phyloP scores from a whole-genome alignment of 2,888 invertebrate species.

The Creontiades dilutus region DNA sequence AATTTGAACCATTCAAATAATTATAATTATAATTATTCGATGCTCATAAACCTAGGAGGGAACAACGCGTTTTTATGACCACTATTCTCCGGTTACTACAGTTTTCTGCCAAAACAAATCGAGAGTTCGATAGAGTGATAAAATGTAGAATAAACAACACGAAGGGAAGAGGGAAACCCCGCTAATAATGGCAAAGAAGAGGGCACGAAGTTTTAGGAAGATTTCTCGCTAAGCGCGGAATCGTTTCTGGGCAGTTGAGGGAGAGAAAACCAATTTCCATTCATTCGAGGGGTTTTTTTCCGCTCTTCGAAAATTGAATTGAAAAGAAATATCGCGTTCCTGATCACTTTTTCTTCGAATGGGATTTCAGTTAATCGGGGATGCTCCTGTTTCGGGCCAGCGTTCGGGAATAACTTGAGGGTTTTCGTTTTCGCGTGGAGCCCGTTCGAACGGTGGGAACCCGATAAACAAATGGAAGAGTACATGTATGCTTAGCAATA shows the following conservation, averaged over 20 bases:
- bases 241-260: slow-evolving; percentile 7
- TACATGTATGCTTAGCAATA: neutral
- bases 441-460: too few species aligned
- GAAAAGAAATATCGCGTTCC: slow-evolving; percentile 32
- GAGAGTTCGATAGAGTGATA: neutral
- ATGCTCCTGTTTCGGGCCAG: neutral
- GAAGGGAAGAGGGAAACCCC: neutral
- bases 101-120: neutral
- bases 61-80: too few species aligned
- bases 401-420: too few species aligned
- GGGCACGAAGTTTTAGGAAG: neutral
- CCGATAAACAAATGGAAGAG: neutral
- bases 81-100: too few species aligned
- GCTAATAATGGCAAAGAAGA: neutral
- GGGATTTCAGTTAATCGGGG: neutral
- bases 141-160: neutral
- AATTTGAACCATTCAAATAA: too few species aligned
- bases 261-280: slow-evolving; percentile 32
- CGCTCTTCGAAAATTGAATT: slow-evolving; percentile 31
- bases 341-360: slow-evolving; percentile 29
- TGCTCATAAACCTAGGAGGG: too few species aligned
- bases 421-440: too few species aligned
- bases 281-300: slow-evolving; percentile 7
- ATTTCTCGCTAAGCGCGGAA: slow-evolving; percentile 17
- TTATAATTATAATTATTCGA: too few species aligned